Base-by-base conservation (phyloP, 2,888 invertebrate genomes). In the Criorhina ranunculi region DNA sequence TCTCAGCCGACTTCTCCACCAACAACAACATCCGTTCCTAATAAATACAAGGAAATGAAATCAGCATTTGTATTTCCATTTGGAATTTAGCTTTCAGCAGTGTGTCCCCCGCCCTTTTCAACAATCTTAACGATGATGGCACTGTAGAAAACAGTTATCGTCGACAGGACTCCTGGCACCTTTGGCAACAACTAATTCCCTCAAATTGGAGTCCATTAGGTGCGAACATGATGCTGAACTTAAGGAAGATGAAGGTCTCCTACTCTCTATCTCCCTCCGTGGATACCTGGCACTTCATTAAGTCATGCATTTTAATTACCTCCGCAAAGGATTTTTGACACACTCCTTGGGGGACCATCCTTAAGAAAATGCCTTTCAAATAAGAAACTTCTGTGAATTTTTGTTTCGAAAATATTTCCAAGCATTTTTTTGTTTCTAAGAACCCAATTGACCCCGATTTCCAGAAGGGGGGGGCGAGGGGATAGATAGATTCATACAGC, bases 31-130 rank as follows among this genome's bases (percentile, higher is more conserved):
- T 80, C 76, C 85, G 75, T 80, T 80, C 70, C 59, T 80, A 80
- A 85, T 80, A 85, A 85, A 85, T 75, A 85, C 75, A 66, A 80
- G 80, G 80, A 85, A 85, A 80, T 85, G 76, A 85, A 85, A 85
- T 85, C 85, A 80, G 40, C 85, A 83, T 83, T 85, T 76, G 49
- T 66, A 67, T 69, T 69, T 67, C 67, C 79, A 78, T 83, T 79
- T 79, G 69, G 67, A 83, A 67, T 66, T 69, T 75, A 62, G 70
- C 81, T 76, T 72, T 66, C 70, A 82, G 42, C 51, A 64, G 37
- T 44, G 51, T 60, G 11, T 57, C 64, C 42, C 19, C 17, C 37
- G 15, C 44, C 29, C 37, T 9, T 24, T 42, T 4, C n/a, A n/a
- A n/a, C n/a, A n/a, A 44, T 60, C 49, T 66, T 46, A 17, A 46